Conservation (phyloP, 2,888 invertebrate genomes). For the Coronaproctus castanopsis region DNA sequence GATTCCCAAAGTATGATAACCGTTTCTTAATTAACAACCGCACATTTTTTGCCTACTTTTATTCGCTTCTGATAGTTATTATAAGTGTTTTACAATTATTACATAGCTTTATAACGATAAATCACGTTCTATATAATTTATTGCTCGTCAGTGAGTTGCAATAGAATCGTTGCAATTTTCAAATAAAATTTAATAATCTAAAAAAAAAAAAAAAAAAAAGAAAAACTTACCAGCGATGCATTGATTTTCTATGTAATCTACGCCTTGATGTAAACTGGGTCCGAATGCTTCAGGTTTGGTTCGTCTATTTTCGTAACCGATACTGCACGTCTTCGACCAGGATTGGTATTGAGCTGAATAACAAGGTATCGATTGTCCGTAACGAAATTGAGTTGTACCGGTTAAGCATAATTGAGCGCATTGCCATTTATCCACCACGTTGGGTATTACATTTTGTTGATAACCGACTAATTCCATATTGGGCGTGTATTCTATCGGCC, state of each 20-base stretch:
- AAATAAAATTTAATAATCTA: too few relatives aligned
- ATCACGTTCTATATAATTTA: too few relatives aligned
- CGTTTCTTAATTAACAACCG: too few relatives aligned
- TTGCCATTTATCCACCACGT: constrained; percentile 36
- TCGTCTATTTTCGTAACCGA: constrained; percentile 52
- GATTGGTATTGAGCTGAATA: constrained; percentile 34
- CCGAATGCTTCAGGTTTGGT: constrained; percentile 56
- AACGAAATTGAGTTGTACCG: constrained; percentile 11
- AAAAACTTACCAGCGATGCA: constrained; percentile 29
- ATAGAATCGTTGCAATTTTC: too few relatives aligned
- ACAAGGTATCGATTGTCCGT: constrained; percentile 25
- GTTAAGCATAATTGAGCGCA: constrained; percentile 39
- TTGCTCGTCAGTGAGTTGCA: too few relatives aligned
- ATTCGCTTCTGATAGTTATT: too few relatives aligned
- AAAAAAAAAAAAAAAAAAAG: too few relatives aligned
- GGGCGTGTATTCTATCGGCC: constrained; percentile 55
- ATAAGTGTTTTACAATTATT: too few relatives aligned
- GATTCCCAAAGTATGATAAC: too few relatives aligned
- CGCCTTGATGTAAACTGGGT: constrained; percentile 43
- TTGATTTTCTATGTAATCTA: constrained; percentile 67
- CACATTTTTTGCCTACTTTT: too few relatives aligned
- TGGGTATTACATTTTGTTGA: constrained; percentile 37
- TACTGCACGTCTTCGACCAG: constrained; percentile 34
- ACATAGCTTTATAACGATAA: too few relatives aligned
- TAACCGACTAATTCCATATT: constrained; percentile 52